Evolutionary conservation across 2,797 vertebrate species (phyloP).

Genomic region (Todus mexicanus): DNA sequence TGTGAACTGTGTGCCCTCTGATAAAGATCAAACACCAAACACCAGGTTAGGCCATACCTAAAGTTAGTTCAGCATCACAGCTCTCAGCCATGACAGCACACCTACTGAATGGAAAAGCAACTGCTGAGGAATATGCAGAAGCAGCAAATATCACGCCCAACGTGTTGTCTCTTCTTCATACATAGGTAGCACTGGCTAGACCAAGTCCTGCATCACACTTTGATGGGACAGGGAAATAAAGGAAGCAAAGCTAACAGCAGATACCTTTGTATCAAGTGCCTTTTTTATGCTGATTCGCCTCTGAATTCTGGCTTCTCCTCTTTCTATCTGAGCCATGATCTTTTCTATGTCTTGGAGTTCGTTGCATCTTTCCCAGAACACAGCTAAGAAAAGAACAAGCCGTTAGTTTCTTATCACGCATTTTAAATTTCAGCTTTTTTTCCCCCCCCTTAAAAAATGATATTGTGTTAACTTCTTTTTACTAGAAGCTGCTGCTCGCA

Average conservation of each 20-base stretch:
- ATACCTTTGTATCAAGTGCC: constrained; percentile 96
- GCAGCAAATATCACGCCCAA: background rate
- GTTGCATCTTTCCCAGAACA: constrained; percentile 99
- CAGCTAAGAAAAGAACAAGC: constrained; percentile 75
- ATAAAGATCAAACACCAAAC: too few species aligned
- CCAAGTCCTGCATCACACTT: background rate
- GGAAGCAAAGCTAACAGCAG: background rate
- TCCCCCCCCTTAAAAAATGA: background rate
- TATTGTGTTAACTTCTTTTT: background rate
- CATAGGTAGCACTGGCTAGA: background rate
- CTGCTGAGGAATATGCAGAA: background rate
- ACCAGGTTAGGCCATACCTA: background rate
- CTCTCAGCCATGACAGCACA: background rate
- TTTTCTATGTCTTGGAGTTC: constrained; percentile 98
- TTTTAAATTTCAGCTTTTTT: background rate
- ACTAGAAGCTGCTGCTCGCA: background rate
- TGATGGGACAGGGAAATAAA: background rate
- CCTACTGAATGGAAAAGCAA: background rate
- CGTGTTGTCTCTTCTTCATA: rapidly evolving
- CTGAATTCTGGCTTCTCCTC: constrained; percentile 97
- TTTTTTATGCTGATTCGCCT: constrained; percentile 98
- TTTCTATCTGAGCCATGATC: constrained; percentile 99
- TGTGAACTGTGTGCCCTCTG: too few species aligned
- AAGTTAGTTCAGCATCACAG: background rate
- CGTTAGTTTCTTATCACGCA: background rate